Evolutionary conservation across 1,140 invertebrate genomes (phyloP).

Genomic region (Hypsibius dujardini): DNA sequence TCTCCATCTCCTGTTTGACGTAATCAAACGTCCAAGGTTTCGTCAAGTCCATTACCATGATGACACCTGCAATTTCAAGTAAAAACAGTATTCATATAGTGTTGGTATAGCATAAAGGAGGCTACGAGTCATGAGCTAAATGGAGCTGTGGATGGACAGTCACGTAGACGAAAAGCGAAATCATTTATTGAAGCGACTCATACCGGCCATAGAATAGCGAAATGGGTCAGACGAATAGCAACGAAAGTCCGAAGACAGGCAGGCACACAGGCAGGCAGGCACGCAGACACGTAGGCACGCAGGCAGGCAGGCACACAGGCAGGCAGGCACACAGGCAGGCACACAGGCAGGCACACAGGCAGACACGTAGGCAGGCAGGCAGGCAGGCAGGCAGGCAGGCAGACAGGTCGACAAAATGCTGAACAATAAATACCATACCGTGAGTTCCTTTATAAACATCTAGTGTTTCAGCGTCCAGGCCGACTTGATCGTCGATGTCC

Average conservation of each 20-base stretch:
- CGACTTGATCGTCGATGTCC: neutral
- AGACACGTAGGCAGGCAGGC: no score
- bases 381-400: neutral
- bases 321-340: neutral
- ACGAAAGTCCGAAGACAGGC: neutral
- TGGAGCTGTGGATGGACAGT: no score
- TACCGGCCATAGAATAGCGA: no score
- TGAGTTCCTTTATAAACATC: conserved; percentile 71
- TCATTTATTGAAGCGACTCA: no score
- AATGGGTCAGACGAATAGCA: no score
- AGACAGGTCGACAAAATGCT: neutral
- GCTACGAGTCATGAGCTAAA: no score
- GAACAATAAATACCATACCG: conserved; percentile 9
- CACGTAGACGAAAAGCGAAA: no score
- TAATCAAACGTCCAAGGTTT: conserved; percentile 95
- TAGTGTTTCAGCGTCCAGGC: conserved; percentile 76
- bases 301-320: no score
- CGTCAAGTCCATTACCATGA: conserved; percentile 80
- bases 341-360: neutral
- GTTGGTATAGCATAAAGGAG: no score
- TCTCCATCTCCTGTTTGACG: conserved; percentile 64
- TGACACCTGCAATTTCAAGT: conserved; percentile 45
- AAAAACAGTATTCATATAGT: no score
- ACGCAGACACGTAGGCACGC: neutral
- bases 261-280: neutral